These are phyloP conservation scores for Hylyphantes graminicola DNA, from an alignment of 1,140 invertebrate species.

Conservation along the genomic window DNA sequence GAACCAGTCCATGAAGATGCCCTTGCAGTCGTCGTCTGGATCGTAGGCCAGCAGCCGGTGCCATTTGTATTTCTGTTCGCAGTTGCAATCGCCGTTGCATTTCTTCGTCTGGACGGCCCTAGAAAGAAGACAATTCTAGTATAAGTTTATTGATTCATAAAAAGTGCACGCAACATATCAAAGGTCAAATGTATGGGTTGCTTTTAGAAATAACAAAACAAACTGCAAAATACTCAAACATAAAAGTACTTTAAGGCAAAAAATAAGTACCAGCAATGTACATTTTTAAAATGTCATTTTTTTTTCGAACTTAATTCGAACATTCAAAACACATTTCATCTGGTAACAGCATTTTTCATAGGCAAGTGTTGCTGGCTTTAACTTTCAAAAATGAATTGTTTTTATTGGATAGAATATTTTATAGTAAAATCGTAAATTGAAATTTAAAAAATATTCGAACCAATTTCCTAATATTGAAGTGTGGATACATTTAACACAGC, in stretches of 20 bases:
- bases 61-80: slow-evolving; percentile 89
- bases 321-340: too few relatives aligned
- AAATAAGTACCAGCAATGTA: neutral
- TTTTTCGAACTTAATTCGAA: too few relatives aligned
- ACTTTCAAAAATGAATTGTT: too few relatives aligned
- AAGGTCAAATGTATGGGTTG: neutral
- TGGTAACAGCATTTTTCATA: too few relatives aligned
- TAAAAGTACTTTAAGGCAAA: neutral
- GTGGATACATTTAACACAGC: too few relatives aligned
- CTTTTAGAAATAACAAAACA: neutral
- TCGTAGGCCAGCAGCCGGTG: slow-evolving; percentile 91
- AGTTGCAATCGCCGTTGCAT: slow-evolving; percentile 85
- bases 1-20: slow-evolving; percentile 96
- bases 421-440: too few relatives aligned
- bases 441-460: too few relatives aligned
- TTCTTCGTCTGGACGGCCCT: slow-evolving; percentile 74
- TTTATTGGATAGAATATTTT: too few relatives aligned
- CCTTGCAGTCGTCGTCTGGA: slow-evolving; percentile 90
- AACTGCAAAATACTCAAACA: neutral
- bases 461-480: too few relatives aligned
- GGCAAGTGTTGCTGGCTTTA: too few relatives aligned
- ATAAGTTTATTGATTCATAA: neutral
- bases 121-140: neutral
- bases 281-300: too few relatives aligned
- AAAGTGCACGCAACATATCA: neutral